Percentiles rank a stretch among this genome's conserved stretches.
Evolutionary conservation across 2,113 vertebrate species (phyloP).

Genomic region (Muntiacus reevesi): DNA sequence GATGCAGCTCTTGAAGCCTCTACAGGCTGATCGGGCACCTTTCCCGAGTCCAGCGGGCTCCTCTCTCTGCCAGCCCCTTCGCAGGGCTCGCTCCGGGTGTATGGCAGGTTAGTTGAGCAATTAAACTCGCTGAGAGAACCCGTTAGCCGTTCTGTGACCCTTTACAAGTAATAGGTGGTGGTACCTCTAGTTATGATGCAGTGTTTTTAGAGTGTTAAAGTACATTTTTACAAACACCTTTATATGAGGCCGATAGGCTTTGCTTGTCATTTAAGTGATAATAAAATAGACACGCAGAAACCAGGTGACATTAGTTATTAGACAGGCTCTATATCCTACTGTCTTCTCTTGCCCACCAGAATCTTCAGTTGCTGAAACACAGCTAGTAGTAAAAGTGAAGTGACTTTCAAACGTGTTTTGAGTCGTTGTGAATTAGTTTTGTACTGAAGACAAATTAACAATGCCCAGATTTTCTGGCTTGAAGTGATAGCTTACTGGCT

Average conservation of each 20-base stretch:
- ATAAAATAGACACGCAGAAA: constrained; percentile 23
- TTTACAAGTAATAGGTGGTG: background rate
- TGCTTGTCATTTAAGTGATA: background rate
- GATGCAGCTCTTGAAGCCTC: too few species aligned
- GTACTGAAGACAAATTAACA: background rate
- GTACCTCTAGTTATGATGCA: background rate
- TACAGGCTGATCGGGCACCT: background rate
- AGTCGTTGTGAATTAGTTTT: background rate
- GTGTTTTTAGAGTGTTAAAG: background rate
- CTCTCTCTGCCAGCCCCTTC: too few species aligned
- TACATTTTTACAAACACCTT: constrained; percentile 4
- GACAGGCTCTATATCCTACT: background rate
- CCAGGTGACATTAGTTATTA: background rate
- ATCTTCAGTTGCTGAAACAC: background rate
- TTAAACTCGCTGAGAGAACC: background rate
- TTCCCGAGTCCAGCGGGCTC: background rate
- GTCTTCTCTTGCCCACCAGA: background rate
- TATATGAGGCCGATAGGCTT: background rate
- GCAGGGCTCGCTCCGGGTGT: background rate
- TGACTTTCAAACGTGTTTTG: background rate
- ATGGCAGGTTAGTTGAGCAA: background rate
- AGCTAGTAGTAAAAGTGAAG: background rate
- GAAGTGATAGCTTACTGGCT: background rate
- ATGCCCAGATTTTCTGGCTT: constrained; percentile 7
- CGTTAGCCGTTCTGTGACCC: background rate